These are phyloP conservation scores for Xestia c-nigrum DNA, from an alignment of 2,888 invertebrate genomes.

Conservation along the genomic window DNA sequence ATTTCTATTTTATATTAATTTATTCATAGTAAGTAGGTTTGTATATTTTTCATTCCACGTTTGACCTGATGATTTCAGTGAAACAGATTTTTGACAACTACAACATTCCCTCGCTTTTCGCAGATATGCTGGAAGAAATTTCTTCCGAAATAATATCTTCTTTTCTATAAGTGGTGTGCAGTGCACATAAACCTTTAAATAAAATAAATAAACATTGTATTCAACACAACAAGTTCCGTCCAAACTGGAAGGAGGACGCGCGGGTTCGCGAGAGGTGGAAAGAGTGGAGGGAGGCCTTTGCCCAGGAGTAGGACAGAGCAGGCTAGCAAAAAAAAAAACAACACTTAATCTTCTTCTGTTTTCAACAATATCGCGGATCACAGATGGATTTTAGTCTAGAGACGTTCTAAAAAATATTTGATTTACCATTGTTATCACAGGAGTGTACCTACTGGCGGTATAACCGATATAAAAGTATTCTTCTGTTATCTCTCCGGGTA, in stretches of 20 bases:
- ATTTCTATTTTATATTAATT: slow-evolving; percentile 24
- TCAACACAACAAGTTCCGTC: no score
- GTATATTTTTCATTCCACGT: not conserved
- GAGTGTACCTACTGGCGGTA: slow-evolving; percentile 4
- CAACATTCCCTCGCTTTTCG: no score
- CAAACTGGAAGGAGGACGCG: no score
- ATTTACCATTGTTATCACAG: slow-evolving; percentile 19
- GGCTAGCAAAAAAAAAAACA: no score
- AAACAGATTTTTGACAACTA: not conserved
- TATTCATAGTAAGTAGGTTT: not conserved
- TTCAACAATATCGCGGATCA: not conserved
- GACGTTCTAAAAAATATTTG: slow-evolving; percentile 14
- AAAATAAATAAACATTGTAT: not conserved
- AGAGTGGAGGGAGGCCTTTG: no score
- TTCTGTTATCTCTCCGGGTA: slow-evolving; percentile 40
- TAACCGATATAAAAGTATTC: slow-evolving; percentile 42
- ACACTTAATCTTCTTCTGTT: not conserved
- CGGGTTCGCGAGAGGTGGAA: no score
- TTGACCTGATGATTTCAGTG: not conserved
- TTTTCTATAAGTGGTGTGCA: no score
- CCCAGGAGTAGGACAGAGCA: no score
- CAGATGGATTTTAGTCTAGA: not conserved
- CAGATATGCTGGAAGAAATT: no score
- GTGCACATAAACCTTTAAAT: no score
- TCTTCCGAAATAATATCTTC: no score